These are phyloP conservation scores for Diadophis punctatus DNA, from an alignment of 2,113 vertebrate genomes.

Conservation along the genomic window DNA sequence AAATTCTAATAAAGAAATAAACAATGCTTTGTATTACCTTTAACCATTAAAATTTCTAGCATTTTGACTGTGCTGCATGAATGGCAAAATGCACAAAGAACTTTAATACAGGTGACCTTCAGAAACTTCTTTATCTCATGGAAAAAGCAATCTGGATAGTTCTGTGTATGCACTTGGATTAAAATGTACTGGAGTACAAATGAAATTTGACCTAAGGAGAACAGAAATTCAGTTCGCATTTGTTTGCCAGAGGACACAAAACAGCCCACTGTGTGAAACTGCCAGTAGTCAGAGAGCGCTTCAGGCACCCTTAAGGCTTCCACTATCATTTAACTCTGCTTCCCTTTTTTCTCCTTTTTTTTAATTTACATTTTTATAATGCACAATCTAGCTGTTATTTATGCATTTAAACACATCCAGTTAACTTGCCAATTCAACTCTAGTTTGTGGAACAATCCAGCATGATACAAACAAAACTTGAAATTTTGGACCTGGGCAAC, in stretches of 20 bases:
- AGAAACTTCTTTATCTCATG: not conserved
- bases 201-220: not conserved
- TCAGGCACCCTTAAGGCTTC: not conserved
- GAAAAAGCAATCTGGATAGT: not conserved
- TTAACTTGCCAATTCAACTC: not conserved
- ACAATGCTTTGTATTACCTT: not conserved
- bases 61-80: not conserved
- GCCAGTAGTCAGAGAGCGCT: not conserved
- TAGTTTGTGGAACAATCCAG: not conserved
- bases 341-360: not conserved
- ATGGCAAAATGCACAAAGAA: not conserved
- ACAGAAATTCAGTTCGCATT: not conserved
- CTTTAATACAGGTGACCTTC: not conserved
- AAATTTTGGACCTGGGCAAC: too few species aligned
- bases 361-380: not conserved
- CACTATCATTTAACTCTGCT: not conserved
- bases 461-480: not conserved
- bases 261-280: not conserved
- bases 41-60: not conserved
- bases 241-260: not conserved
- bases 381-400: not conserved
- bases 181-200: not conserved
- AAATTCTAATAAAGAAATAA: too few species aligned
- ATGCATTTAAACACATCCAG: not conserved
- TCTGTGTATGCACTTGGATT: not conserved